Percentiles rank a stretch among this genome's conserved stretches.
phyloP scores from a whole-genome alignment of 2,113 vertebrate genomes.

The Cinclus mexicanus region DNA sequence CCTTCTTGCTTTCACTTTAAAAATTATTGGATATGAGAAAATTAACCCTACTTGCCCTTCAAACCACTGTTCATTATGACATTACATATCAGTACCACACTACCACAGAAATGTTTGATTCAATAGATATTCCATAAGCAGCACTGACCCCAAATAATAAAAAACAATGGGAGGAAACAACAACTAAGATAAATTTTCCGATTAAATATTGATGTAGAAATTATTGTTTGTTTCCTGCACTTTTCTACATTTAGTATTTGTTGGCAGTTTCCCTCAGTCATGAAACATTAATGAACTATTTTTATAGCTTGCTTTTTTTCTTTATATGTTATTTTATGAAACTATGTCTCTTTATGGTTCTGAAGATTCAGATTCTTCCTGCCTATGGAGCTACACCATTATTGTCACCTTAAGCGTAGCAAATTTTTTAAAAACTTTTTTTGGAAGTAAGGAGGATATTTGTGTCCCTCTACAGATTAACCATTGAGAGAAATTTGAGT shows the following conservation, averaged over 20 bases:
- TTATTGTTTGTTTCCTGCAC: slow-evolving; percentile 53
- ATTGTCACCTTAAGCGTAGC: neutral
- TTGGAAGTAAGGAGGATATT: neutral
- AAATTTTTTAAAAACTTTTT: neutral
- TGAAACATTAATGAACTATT: slow-evolving; percentile 59
- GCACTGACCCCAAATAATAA: neutral
- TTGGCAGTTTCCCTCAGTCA: slow-evolving; percentile 50
- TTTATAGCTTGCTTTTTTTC: slow-evolving; percentile 42
- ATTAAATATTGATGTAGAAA: slow-evolving; percentile 61
- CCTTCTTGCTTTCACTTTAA: neutral
- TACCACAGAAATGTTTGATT: neutral
- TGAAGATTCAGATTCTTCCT: slow-evolving; percentile 30
- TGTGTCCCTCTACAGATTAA: neutral
- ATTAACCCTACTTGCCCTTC: slow-evolving; percentile 27
- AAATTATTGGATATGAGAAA: neutral
- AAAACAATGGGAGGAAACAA: slow-evolving; percentile 41
- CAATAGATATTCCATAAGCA: neutral
- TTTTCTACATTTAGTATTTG: slow-evolving; percentile 49
- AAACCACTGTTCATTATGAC: neutral
- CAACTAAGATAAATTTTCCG: slow-evolving; percentile 39
- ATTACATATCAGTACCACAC: neutral
- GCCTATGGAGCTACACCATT: neutral
- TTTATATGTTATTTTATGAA: slow-evolving; percentile 42
- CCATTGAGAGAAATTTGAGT: neutral
- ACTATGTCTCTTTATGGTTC: slow-evolving; percentile 4